phyloP scores from a whole-genome alignment of 2,797 vertebrate genomes.

The Spatula versicolor region DNA sequence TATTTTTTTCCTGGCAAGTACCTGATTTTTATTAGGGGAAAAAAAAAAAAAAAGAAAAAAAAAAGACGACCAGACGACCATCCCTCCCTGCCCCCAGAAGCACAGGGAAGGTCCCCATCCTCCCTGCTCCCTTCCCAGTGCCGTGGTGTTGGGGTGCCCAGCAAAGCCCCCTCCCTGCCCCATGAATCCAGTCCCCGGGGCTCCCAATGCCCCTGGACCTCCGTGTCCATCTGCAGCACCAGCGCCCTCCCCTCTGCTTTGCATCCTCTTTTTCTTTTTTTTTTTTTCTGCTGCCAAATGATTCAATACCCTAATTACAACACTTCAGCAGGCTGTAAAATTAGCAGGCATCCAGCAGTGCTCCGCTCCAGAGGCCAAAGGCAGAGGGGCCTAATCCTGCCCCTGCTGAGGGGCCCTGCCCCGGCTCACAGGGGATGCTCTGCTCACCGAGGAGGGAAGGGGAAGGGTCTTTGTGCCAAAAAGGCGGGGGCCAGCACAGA shows the following conservation, averaged over 20 bases:
- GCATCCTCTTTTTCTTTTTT: background rate
- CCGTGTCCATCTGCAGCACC: background rate
- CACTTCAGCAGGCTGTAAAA: background rate
- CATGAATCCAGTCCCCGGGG: background rate
- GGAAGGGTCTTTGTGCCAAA: background rate
- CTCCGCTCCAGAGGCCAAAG: background rate
- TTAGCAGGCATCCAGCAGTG: rapidly evolving
- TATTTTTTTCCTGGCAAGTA: conserved; percentile 51
- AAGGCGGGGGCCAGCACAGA: background rate
- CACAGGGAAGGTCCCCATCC: rapidly evolving
- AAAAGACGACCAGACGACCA: background rate
- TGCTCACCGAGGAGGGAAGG: background rate
- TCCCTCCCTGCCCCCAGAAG: background rate
- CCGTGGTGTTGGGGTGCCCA: background rate
- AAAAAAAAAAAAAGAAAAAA: background rate
- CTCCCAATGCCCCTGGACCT: background rate
- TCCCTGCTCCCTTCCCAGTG: background rate
- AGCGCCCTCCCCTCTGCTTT: background rate
- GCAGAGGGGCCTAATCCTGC: background rate
- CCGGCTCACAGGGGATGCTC: background rate
- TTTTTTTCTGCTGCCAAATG: background rate
- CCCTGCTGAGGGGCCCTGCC: background rate
- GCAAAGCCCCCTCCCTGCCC: background rate
- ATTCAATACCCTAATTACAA: background rate
- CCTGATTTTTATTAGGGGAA: background rate